phyloP scores from a whole-genome alignment of 2,113 vertebrate species.

The Coptodon rendalli region DNA sequence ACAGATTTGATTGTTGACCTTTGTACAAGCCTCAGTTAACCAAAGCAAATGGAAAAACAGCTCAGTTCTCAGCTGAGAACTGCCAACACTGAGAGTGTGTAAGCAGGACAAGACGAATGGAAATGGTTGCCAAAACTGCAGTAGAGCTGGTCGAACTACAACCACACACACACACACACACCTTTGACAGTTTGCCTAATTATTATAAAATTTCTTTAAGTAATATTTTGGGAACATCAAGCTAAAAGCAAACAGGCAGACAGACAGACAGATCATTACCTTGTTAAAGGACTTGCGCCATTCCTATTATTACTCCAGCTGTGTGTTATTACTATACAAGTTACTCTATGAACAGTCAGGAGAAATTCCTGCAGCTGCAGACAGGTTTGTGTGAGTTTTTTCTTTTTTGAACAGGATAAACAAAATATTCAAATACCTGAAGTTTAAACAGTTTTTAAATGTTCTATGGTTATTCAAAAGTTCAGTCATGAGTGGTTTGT shows the following conservation, averaged over 20 bases:
- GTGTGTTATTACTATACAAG: neutral
- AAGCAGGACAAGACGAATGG: neutral
- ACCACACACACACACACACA: neutral
- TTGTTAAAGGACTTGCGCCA: neutral
- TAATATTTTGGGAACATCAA: neutral
- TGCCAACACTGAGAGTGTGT: neutral
- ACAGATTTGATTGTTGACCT: neutral
- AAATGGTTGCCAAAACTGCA: neutral
- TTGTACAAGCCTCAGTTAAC: neutral
- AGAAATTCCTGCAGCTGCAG: neutral
- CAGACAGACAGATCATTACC: neutral
- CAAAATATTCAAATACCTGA: neutral
- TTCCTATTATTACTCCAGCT: neutral
- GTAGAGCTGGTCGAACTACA: neutral
- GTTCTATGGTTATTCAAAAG: neutral
- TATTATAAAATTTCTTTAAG: neutral
- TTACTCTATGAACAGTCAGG: neutral
- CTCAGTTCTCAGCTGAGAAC: neutral
- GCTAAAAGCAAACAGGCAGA: neutral
- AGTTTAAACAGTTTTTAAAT: neutral
- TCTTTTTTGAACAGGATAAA: neutral
- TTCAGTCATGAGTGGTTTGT: neutral
- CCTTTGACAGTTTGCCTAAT: constrained; percentile 1
- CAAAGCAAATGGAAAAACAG: neutral
- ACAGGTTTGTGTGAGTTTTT: neutral